A percentile compares a stretch with the other conserved stretches of the same genome.
These are phyloP conservation scores for Spialia ferax DNA, from an alignment of 2,888 invertebrate species.

Conservation along the genomic window DNA sequence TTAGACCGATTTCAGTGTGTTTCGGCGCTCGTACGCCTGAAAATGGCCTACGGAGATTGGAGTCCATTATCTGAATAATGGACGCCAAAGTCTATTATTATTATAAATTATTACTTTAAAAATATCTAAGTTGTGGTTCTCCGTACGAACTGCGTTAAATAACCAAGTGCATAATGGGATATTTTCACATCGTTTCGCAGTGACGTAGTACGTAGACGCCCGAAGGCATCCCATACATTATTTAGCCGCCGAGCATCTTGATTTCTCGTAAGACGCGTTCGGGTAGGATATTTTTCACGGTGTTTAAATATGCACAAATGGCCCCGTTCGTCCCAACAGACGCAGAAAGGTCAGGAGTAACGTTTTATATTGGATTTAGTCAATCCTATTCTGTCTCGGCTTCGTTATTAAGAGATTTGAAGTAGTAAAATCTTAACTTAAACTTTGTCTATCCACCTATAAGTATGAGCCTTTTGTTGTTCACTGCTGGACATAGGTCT, in stretches of 20 bases:
- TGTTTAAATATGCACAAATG: constrained; percentile 61
- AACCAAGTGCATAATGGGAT: constrained; percentile 22
- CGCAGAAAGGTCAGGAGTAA: constrained; percentile 46
- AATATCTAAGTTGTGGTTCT: too few species aligned
- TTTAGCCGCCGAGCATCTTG: constrained; percentile 49
- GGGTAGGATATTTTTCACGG: constrained; percentile 53
- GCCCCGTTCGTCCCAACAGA: constrained; percentile 50
- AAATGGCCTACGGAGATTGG: too few species aligned
- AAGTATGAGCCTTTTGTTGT: too few species aligned
- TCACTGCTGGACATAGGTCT: too few species aligned
- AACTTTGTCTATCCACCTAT: not conserved
- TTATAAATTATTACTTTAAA: too few species aligned
- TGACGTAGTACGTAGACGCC: constrained; percentile 46
- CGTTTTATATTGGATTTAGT: constrained; percentile 47
- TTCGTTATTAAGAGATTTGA: constrained; percentile 12
- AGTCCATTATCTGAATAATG: too few species aligned
- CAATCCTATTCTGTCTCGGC: constrained; percentile 39
- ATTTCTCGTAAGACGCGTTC: constrained; percentile 49
- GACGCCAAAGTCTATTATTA: too few species aligned
- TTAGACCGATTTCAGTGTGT: too few species aligned
- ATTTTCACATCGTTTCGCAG: constrained; percentile 46
- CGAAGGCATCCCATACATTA: constrained; percentile 47
- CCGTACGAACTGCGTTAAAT: not conserved
- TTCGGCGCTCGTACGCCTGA: too few species aligned
- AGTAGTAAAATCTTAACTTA: not conserved